phyloP scores from a whole-genome alignment of 1,140 invertebrate genomes.

The Anastatus disparis region DNA sequence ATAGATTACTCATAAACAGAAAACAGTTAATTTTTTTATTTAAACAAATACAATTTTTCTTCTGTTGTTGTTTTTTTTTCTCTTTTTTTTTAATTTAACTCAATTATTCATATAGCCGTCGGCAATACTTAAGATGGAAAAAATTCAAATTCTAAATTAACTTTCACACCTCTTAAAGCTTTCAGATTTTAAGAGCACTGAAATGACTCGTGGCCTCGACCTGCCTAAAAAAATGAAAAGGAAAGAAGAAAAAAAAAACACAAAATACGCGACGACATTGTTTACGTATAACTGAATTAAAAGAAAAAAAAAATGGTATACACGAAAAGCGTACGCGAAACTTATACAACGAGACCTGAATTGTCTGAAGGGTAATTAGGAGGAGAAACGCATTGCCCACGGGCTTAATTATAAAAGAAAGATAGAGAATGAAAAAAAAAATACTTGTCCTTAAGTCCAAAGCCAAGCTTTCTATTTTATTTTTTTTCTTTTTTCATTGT shows the following conservation, averaged over 20 bases:
- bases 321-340: conserved; percentile 48
- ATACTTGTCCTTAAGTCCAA: not conserved
- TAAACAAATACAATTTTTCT: no score
- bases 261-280: not conserved
- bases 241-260: not conserved
- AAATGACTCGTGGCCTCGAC: not conserved
- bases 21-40: no score
- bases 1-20: no score
- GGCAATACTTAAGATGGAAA: no score
- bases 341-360: conserved; percentile 50
- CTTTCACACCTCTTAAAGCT: no score
- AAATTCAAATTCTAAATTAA: no score
- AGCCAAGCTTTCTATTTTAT: no score
- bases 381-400: conserved; percentile 60
- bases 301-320: not conserved
- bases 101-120: no score
- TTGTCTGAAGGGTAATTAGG: conserved; percentile 65
- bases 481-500: no score
- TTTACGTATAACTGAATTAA: conserved; percentile 17
- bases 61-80: no score
- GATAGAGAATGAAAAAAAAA: no score
- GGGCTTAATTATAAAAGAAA: conserved; percentile 64
- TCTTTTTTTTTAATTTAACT: no score
- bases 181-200: conserved; percentile 15
- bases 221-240: not conserved